Conservation (phyloP, 2,888 invertebrate genomes). For the Megastigmus dorsalis region DNA sequence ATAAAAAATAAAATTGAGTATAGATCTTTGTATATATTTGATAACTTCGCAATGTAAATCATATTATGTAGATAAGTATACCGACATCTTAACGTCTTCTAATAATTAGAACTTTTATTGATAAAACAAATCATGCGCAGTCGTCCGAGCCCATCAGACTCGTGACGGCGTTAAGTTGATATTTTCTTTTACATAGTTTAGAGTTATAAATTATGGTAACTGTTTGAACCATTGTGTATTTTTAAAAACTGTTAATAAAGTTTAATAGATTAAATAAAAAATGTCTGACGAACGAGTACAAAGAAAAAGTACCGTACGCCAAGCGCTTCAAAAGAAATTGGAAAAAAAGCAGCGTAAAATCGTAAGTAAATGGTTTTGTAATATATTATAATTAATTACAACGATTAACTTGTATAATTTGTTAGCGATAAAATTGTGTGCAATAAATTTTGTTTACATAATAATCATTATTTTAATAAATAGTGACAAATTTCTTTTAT, state of each 20-base stretch:
- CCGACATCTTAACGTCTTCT: no score
- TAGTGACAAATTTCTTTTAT: not conserved
- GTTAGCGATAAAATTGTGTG: not conserved
- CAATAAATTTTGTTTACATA: not conserved
- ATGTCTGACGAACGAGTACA: not conserved
- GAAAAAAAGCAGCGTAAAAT: not conserved
- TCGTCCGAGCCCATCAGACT: not conserved
- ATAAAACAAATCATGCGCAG: constrained; percentile 56
- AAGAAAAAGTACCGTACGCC: constrained; percentile 31
- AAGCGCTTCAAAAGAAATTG: not conserved
- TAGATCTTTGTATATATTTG: no score
- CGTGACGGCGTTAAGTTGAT: not conserved
- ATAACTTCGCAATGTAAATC: no score
- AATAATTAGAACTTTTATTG: constrained; percentile 55
- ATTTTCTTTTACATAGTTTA: not conserved
- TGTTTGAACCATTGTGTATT: not conserved
- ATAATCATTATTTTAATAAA: not conserved
- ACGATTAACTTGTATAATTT: no score
- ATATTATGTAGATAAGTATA: no score
- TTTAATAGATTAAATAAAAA: not conserved
- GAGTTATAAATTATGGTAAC: not conserved
- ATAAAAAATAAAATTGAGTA: no score
- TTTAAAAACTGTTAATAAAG: not conserved
- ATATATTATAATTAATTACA: not conserved
- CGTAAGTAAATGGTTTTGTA: constrained; percentile 16